Evolutionary conservation across 2,797 vertebrate species (phyloP).

Genomic region (Acrossocheilus wenchowensis): DNA sequence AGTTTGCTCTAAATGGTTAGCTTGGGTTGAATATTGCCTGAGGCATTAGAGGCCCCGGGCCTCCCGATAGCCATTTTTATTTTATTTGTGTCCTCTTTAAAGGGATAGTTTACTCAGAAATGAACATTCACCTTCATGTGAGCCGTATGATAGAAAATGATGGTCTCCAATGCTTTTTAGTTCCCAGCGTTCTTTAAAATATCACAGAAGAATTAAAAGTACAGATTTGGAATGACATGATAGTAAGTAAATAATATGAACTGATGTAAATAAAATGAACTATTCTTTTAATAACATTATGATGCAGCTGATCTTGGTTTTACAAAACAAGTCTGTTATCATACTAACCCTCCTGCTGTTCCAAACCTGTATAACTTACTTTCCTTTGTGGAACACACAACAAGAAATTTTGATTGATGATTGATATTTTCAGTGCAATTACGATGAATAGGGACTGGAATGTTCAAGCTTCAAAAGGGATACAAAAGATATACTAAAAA

Average conservation of each 20-base stretch:
- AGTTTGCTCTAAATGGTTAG: not conserved
- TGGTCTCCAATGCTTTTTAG: not conserved
- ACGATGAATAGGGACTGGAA: not conserved
- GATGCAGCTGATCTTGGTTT: not conserved
- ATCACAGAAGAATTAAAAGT: not conserved
- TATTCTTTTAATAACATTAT: not conserved
- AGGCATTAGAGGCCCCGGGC: not conserved
- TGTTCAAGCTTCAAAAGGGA: not conserved
- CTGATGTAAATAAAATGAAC: not conserved
- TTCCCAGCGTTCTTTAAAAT: not conserved
- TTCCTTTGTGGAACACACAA: not conserved
- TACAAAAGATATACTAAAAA: not conserved
- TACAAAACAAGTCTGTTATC: not conserved
- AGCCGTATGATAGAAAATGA: not conserved
- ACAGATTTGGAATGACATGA: not conserved
- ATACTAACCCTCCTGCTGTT: not conserved
- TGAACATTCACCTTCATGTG: not conserved
- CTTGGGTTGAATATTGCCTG: not conserved
- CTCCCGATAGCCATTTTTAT: not conserved
- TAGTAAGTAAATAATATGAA: not conserved
- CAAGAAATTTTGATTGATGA: not conserved
- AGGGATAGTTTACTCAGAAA: not conserved
- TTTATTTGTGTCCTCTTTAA: conserved; percentile 1
- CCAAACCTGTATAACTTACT: not conserved
- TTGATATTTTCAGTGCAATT: not conserved